Base-by-base conservation (phyloP, 2,888 invertebrate species). In the Lasiommata megera region DNA sequence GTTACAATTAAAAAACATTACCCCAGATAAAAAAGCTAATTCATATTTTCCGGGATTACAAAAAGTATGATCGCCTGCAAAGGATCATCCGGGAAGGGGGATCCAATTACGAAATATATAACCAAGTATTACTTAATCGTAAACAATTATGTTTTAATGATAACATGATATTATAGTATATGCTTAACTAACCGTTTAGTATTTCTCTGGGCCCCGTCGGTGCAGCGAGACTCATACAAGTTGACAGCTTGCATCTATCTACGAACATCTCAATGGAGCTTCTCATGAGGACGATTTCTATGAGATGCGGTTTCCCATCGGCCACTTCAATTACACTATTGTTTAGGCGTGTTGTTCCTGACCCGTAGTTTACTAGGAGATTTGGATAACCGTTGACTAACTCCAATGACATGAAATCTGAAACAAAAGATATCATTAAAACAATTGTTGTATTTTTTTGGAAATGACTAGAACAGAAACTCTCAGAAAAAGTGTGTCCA, bases 331-430 rank as follows among this genome's bases (percentile, higher is more conserved):
- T 94, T 18, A 94, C 93, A 56, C 92, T 92, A 76, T 95, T 93
- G 75, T 94, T 94, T 36, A 95, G 89, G 64, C 93, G 92, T 0
- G 93, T 92, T 0, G 96, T 95, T 0, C 97, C 97, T 0, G 95
- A 93, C 0, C 99, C 99, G 75, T 97, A 96, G 88, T 98, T 96
- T 5, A 98, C 93, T 28, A 95, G 93, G 7, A 99, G 88, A 0
- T 96, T 93, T 0, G 96, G 96, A 76, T 92, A 95, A n/a, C 98
- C 98, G 37, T 95, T 93, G 6, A 93, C 91, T 44, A 99, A 85
- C 77, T 98, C 97, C 63, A 99, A 83, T 0, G 98, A 94, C 89
- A 99, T 94, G 82, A 98, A 99, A 90, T 99, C 99, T 84, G 92
- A 17, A 67, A 67, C 58, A 63, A 64, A 58, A 9, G 23, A 46